Evolutionary conservation across 2,888 invertebrate genomes (phyloP), one percentile per base, ranked within the genome.

Genomic region (Aethes cnicana): DNA sequence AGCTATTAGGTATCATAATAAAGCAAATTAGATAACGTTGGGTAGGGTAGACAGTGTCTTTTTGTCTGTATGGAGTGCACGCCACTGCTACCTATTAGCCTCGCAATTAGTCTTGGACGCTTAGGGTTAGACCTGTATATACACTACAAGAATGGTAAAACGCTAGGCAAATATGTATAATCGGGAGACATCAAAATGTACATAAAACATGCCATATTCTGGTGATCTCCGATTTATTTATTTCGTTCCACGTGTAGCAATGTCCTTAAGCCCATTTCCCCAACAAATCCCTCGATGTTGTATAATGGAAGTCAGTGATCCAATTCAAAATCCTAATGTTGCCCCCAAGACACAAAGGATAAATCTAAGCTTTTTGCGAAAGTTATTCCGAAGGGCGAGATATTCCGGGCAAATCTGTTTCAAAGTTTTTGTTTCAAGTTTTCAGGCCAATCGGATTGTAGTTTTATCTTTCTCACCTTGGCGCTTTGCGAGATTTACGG

Each of bases 341-440:
- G 18, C 39, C 33, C n/a, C 26, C 16, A 20, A 46, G 43, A 33
- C 18, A 33, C 14, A 46, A 52, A 39, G 25, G 37, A 44, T 26
- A 44, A 50, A 43, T n/a, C 12, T 5, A 23, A 11, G 46, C 36
- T 47, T 30, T 52, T 37, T 32, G 6, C 14, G 32, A 33, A 25
- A 33, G 39, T 33, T 37, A 36, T 44, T 49, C 32, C 50, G 36
- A 28, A 42, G 18, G 25, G 18, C 36, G 12, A 30, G 44, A 25
- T 32, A 44, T 52, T 39, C 25, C 37, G 32, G 20, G n/a, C 25
- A 39, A 52, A 52, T 46, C 52, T 39, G 32, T 46, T 21, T 33
- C 20, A 21, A 52, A 52, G 43, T 52, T 52, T 44, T 39, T 52
- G 44, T 39, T 44, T 26, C 44, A 17, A 50, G 52, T 32, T 37